Evolutionary conservation across 2,797 vertebrate species (phyloP).

Genomic region (Phalloptychus januarius): DNA sequence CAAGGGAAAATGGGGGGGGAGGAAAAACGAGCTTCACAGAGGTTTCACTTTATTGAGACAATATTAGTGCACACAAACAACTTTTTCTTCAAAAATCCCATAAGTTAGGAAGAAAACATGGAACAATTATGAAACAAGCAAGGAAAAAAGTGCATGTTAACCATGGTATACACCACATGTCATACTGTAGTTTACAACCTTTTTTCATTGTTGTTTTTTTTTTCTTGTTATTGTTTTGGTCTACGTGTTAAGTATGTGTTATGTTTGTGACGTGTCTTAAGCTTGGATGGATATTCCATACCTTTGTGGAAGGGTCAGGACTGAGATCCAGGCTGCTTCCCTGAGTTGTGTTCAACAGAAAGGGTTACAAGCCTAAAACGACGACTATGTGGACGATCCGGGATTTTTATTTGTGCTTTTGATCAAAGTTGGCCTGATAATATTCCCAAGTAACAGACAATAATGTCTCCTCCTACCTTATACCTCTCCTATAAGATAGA

Average conservation of each 20-base stretch:
- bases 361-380: slow-evolving; percentile 48
- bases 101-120: slow-evolving; percentile 79
- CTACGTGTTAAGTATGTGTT: slow-evolving; percentile 55
- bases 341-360: slow-evolving; percentile 77
- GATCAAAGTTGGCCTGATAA: slow-evolving; percentile 43
- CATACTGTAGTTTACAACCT: slow-evolving; percentile 75
- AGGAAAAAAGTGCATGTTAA: slow-evolving; percentile 79
- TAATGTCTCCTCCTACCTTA: slow-evolving; percentile 17
- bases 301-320: slow-evolving; percentile 51
- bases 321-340: slow-evolving; percentile 87
- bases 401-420: slow-evolving; percentile 69
- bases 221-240: slow-evolving; percentile 38
- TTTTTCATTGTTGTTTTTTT: slow-evolving; percentile 65
- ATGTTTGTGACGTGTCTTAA: slow-evolving; percentile 64
- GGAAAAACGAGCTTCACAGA: slow-evolving; percentile 74
- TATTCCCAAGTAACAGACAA: slow-evolving; percentile 29
- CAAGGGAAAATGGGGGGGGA: slow-evolving; percentile 29
- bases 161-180: slow-evolving; percentile 74
- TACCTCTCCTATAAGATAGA: slow-evolving; percentile 23
- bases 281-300: slow-evolving; percentile 67
- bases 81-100: slow-evolving; percentile 68
- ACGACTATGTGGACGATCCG: slow-evolving; percentile 27
- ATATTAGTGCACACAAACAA: slow-evolving; percentile 82
- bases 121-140: slow-evolving; percentile 79
- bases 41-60: slow-evolving; percentile 77